Evolutionary conservation across 2,113 vertebrate species (phyloP).

Genomic region (Diadophis punctatus): DNA sequence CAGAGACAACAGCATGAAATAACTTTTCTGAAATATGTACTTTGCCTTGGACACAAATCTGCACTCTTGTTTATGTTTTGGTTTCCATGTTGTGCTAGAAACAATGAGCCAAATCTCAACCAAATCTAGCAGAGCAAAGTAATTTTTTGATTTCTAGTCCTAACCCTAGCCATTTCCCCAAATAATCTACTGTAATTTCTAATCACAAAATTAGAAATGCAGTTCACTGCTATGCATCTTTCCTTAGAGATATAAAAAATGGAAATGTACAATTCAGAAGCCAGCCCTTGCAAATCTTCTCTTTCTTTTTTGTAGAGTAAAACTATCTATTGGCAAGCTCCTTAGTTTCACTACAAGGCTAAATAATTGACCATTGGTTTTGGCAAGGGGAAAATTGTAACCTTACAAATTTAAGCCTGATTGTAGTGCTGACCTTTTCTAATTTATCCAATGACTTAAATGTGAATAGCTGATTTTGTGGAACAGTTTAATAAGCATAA

Average conservation of each 20-base stretch:
- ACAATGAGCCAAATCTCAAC: not conserved
- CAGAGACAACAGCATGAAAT: not conserved
- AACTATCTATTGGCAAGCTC: not conserved
- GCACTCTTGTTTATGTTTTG: not conserved
- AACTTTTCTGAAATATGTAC: not conserved
- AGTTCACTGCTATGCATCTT: not conserved
- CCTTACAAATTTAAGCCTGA: not conserved
- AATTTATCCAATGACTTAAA: not conserved
- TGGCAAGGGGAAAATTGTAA: not conserved
- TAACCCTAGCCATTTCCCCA: not conserved
- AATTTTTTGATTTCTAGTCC: not conserved
- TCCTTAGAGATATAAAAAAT: not conserved
- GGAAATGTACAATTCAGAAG: not conserved
- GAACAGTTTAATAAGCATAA: not conserved
- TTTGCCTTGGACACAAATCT: not conserved
- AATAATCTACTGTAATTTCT: not conserved
- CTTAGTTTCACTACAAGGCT: not conserved
- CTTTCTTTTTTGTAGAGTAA: not conserved
- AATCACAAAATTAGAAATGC: not conserved
- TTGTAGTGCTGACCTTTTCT: not conserved
- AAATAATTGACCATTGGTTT: not conserved
- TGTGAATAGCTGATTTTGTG: not conserved
- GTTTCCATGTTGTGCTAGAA: not conserved
- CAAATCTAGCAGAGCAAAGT: not conserved
- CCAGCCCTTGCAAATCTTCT: not conserved